Conservation (phyloP, 1,140 invertebrate species). For the Mercenaria mercenaria region DNA sequence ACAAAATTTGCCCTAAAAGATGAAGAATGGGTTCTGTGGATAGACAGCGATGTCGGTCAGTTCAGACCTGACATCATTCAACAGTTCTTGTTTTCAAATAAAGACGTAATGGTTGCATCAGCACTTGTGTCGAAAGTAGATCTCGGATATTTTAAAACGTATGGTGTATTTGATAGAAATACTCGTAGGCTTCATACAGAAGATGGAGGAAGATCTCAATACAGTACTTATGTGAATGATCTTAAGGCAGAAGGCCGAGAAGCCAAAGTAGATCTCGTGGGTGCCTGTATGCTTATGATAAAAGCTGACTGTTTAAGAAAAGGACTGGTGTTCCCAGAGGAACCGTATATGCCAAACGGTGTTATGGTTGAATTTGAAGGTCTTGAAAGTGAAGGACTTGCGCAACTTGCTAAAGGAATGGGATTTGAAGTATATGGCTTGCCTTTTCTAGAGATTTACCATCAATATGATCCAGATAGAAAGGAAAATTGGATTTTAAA, state of each 20-base stretch:
- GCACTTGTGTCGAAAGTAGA: background rate
- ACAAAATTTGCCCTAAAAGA: conserved; percentile 62
- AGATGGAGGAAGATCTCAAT: background rate
- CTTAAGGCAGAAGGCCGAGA: conserved; percentile 77
- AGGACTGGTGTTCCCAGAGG: conserved; percentile 80
- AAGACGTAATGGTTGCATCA: conserved; percentile 73
- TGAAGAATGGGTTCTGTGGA: conserved; percentile 81
- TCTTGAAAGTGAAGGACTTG: conserved; percentile 82
- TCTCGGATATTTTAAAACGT: background rate
- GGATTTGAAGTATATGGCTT: conserved; percentile 77
- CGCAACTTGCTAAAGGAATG: conserved; percentile 80
- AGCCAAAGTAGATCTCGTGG: conserved; percentile 81
- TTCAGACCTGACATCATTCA: conserved; percentile 78
- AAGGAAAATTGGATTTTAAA: background rate
- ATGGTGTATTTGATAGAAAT: conserved; percentile 79
- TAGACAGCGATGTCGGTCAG: conserved; percentile 78
- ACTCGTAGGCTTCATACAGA: conserved; percentile 74
- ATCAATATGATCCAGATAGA: conserved; percentile 31
- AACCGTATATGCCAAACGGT: conserved; percentile 75
- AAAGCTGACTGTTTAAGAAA: conserved; percentile 74
- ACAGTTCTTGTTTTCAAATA: conserved; percentile 77
- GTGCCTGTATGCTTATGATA: conserved; percentile 80
- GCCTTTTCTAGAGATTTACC: conserved; percentile 80
- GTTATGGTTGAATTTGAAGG: background rate
- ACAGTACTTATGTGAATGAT: conserved; percentile 76